Evolutionary conservation across 2,888 invertebrate genomes (phyloP), one percentile per base, ranked within the genome.

Genomic region (Labia minor): DNA sequence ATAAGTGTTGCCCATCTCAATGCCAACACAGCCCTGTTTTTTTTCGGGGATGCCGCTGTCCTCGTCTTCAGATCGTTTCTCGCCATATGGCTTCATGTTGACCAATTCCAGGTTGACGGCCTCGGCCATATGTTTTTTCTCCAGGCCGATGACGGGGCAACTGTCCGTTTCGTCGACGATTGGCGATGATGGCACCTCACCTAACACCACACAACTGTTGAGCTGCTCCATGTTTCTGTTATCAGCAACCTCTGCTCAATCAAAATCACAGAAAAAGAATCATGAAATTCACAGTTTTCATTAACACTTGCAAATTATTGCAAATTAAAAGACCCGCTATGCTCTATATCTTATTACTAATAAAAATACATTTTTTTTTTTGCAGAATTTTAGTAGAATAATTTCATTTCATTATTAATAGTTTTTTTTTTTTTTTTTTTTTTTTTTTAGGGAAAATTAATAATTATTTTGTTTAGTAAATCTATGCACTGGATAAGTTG

Each of bases 81-180:
- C 64, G 26, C 26, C 70, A 72, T 77, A 77, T 20, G 85, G 84
- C 75, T 83, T 87, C 79, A 90, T 81, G 74, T 89, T 89, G 70
- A 90, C 87, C 73, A 90, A 81, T 76, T 90, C 90, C 73, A 90
- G 78, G 76, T 90, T 90, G 69, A 90, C 89, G 37, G 90, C 89
- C 81, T 90, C 90, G 67, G 80, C 78, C 71, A 66, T 64, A 16
- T 63, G 61, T n/a, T 66, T 4, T 14, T 49, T 49, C 49, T 49
- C 49, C 16, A 49, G 16, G 49, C n/a, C 14, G 2, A 16, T 49
- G 49, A 49, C 49, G 16, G 49, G 49, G n/a, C n/a, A 11, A 11
- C 8, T 49, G 49, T 49, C 49, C 4, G 49, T 11, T 16, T 49
- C 49, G 49, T 49, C 49, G 33, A 8, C 6, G 8, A 8, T 26